These are phyloP conservation scores for Orthonychiurus folsomi DNA, from an alignment of 2,888 invertebrate genomes.

Conservation along the genomic window DNA sequence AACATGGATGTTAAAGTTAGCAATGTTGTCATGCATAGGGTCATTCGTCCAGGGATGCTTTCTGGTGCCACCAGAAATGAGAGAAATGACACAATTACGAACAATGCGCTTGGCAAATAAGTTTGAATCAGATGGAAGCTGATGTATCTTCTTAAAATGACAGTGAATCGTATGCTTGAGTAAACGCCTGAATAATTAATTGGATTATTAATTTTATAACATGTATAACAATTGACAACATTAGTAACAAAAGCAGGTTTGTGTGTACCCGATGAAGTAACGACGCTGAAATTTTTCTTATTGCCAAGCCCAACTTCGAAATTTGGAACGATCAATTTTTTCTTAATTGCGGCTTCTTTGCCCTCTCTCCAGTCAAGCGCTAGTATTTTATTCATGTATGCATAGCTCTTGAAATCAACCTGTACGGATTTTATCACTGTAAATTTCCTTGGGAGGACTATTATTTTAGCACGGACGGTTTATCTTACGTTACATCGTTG, in stretches of 20 bases:
- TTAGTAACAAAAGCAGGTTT: too few relatives aligned
- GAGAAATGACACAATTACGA: constrained; percentile 39
- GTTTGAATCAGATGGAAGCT: constrained; percentile 40
- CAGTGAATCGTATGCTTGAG: constrained; percentile 38
- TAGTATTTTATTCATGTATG: constrained; percentile 36
- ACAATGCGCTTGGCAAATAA: constrained; percentile 38
- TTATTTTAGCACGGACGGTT: not conserved
- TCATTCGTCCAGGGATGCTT: constrained; percentile 26
- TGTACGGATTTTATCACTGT: not conserved
- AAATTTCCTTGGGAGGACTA: constrained; percentile 6
- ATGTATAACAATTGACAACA: not conserved
- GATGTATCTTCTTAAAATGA: constrained; percentile 34
- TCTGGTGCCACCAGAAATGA: constrained; percentile 34
- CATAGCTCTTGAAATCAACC: constrained; percentile 20
- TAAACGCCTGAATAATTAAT: constrained; percentile 14
- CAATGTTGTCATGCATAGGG: constrained; percentile 22
- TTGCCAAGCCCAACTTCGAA: constrained; percentile 39
- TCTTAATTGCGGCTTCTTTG: constrained; percentile 33
- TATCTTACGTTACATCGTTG: constrained; percentile 16
- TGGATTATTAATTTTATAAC: not conserved
- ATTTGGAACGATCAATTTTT: constrained; percentile 36
- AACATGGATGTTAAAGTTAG: constrained; percentile 40
- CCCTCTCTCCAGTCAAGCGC: constrained; percentile 37
- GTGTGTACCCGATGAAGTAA: constrained; percentile 36
- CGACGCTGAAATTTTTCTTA: constrained; percentile 34